Base-by-base conservation (phyloP, 2,888 invertebrate genomes). In the Amorpha juglandis region DNA sequence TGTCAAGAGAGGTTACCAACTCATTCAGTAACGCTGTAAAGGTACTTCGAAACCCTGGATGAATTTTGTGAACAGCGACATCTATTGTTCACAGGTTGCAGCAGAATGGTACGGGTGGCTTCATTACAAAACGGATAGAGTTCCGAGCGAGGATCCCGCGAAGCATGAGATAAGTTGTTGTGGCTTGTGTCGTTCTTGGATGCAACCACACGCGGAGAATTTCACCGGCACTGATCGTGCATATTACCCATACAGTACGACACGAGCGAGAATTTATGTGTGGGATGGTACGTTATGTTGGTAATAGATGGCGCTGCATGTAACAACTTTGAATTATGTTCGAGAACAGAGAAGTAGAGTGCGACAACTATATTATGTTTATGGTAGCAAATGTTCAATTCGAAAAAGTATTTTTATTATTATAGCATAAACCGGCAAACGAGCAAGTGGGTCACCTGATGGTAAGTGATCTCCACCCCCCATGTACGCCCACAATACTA, bases 71-170 rank as follows among this genome's bases (percentile, higher is more conserved):
- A 35, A 50, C 9, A 48, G 58, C 19, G 58, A 16, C 58, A 47
- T 64, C 64, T 19, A n/a, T 62, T 27, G 47, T 63, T 65, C 11
- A 19, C 64, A 98, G 95, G 95, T 99, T 55, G 96, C 99, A 0
- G 95, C 99, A 0, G 98, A 99, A 85, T 99, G 99, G 99, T 98
- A 86, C 84, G 98, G 98, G 42, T 99, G 99, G 99, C 93, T 99
- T 79, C 99, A 99, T 88, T 97, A 99, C 89, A 98, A 98, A 88
- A 95, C 95, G 0, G 94, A 94, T 69, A 74, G 74, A 0, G 69
- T 87, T 1, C 92, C 92, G 1, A 70, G 69, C 62, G 81, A 88
- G 58, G 90, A 92, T 70, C 69, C 71, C 55, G 88, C 88, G 19
- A 92, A 91, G 76, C 71, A 76, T 48, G 66, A 68, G 16, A 70